These are phyloP conservation scores for Andrena trimmerana DNA, from an alignment of 2,888 invertebrate species.

Conservation along the genomic window DNA sequence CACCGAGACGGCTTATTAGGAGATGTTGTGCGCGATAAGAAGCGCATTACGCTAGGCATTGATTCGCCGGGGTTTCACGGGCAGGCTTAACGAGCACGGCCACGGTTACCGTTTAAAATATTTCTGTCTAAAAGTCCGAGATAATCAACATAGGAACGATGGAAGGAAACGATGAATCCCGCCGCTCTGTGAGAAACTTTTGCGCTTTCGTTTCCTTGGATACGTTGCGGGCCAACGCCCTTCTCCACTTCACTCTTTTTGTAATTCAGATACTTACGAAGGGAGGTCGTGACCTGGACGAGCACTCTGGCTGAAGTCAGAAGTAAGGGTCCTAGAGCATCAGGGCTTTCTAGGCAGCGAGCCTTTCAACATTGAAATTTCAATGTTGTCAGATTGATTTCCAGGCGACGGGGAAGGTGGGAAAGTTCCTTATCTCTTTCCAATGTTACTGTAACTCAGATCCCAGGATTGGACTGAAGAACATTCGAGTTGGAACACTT, in stretches of 20 bases:
- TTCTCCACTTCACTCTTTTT: background rate
- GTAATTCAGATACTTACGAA: background rate
- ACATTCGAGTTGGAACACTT: background rate
- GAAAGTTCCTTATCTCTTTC: too few relatives aligned
- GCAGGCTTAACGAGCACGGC: conserved; percentile 1
- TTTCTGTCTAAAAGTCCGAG: background rate
- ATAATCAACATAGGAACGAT: conserved; percentile 14
- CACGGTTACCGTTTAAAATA: conserved; percentile 4
- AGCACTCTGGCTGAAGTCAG: background rate
- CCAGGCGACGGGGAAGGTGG: too few relatives aligned
- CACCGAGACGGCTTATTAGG: conserved; percentile 50
- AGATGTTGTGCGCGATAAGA: conserved; percentile 41
- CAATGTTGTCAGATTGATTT: too few relatives aligned
- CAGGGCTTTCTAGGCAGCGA: background rate
- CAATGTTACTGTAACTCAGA: too few relatives aligned
- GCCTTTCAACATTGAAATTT: background rate
- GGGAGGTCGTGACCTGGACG: conserved; percentile 1
- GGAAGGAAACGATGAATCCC: conserved; percentile 9
- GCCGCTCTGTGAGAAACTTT: conserved; percentile 15
- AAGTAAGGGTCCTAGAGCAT: background rate
- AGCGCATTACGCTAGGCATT: conserved; percentile 32
- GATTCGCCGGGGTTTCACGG: conserved; percentile 26
- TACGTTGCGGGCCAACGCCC: background rate
- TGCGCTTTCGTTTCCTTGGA: background rate
- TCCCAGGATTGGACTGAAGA: background rate